These are phyloP conservation scores for Colinus virginianus DNA, from an alignment of 2,113 vertebrate genomes.

Conservation along the genomic window DNA sequence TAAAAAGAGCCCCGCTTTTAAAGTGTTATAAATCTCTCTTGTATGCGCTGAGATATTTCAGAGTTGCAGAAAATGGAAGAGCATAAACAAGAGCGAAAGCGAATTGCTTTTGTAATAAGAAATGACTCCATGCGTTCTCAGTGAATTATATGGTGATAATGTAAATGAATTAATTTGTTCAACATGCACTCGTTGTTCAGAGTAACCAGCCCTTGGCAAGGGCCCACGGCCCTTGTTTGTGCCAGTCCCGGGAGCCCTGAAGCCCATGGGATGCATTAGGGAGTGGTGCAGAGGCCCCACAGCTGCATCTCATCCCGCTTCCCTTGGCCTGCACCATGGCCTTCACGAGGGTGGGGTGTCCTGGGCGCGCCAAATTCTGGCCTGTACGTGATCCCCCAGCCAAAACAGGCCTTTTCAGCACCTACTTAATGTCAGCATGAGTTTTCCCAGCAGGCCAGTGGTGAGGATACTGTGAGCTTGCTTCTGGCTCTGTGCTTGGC, in stretches of 20 bases:
- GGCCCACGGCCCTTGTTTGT: conserved; percentile 21
- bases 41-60: neutral
- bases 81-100: neutral
- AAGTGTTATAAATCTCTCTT: neutral
- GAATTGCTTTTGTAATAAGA: neutral
- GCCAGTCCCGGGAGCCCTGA: neutral
- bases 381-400: rapidly evolving
- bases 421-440: conserved; percentile 27
- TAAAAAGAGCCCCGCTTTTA: neutral
- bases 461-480: neutral
- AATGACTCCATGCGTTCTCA: neutral
- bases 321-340: neutral
- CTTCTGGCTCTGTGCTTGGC: neutral
- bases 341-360: conserved; percentile 47
- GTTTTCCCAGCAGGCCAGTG: neutral
- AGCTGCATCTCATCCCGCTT: neutral
- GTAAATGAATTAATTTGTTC: neutral
- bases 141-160: neutral
- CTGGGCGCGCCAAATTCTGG: neutral
- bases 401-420: conserved; percentile 41
- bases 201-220: conserved; percentile 15
- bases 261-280: conserved; percentile 28
- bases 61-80: neutral
- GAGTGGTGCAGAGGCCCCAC: conserved; percentile 33
- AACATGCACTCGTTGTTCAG: neutral